Conservation (phyloP, 2,888 invertebrate species). For the Drosophila peninsularis region DNA sequence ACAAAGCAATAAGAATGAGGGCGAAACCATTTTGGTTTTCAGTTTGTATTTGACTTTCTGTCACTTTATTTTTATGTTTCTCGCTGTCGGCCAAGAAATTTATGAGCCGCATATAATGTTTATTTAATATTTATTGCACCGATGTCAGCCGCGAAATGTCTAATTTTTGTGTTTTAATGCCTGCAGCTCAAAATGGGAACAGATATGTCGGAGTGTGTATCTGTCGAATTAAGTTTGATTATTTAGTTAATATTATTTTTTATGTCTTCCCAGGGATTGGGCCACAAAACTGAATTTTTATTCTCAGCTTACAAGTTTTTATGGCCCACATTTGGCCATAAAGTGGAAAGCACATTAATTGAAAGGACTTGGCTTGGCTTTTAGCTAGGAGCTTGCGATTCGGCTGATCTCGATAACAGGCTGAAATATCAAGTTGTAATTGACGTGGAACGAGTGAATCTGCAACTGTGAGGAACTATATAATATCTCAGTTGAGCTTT, state of each 20-base stretch:
- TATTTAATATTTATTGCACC: slow-evolving; percentile 72
- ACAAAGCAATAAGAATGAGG: slow-evolving; percentile 9
- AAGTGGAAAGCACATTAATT: slow-evolving; percentile 60
- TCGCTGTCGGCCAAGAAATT: slow-evolving; percentile 44
- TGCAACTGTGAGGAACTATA: too few relatives aligned
- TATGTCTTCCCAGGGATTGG: slow-evolving; percentile 33
- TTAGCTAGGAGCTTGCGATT: too few relatives aligned
- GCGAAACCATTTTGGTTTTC: slow-evolving; percentile 27
- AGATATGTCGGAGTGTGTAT: slow-evolving; percentile 13
- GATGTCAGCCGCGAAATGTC: slow-evolving; percentile 42
- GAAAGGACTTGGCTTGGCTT: slow-evolving; percentile 44
- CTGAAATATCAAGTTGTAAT: not conserved
- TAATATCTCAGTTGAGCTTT: too few relatives aligned
- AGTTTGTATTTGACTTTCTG: slow-evolving; percentile 52
- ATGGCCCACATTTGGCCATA: slow-evolving; percentile 43
- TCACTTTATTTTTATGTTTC: slow-evolving; percentile 35
- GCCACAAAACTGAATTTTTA: slow-evolving; percentile 41
- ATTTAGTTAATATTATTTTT: slow-evolving; percentile 50
- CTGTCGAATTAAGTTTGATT: slow-evolving; percentile 59
- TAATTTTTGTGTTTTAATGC: slow-evolving; percentile 34
- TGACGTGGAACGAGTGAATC: not conserved
- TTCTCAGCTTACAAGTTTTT: slow-evolving; percentile 47
- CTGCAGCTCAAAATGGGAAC: slow-evolving; percentile 4
- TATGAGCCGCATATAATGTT: slow-evolving; percentile 68
- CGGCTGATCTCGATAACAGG: slow-evolving; percentile 1